phyloP scores from a whole-genome alignment of 2,113 vertebrate species.

The Dolichallabes microphthalmus region DNA sequence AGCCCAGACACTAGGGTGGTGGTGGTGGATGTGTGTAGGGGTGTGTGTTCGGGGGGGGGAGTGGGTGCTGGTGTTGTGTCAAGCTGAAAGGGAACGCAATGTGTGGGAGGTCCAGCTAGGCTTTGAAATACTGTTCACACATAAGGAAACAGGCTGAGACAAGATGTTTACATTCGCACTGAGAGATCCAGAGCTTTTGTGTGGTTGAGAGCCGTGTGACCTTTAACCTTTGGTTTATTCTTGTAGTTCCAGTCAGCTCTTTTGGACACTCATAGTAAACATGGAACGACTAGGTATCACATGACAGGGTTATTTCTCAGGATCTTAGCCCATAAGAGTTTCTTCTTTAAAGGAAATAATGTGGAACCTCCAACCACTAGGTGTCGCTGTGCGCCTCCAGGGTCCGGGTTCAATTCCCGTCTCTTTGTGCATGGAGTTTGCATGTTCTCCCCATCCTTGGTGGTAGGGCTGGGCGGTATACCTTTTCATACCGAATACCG shows the following conservation, averaged over 20 bases:
- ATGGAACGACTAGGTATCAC: not conserved
- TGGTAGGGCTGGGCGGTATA: too few species aligned
- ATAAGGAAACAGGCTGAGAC: constrained; percentile 24
- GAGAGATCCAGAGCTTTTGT: constrained; percentile 36
- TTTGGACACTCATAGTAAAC: not conserved
- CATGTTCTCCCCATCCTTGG: too few species aligned
- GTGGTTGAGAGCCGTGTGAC: constrained; percentile 16
- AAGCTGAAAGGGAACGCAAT: not conserved
- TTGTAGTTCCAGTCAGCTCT: not conserved
- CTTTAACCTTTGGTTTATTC: constrained; percentile 34
- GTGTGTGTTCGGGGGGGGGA: not conserved
- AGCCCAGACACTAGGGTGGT: constrained; percentile 22
- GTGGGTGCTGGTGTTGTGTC: not conserved
- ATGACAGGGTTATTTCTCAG: not conserved
- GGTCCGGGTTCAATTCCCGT: too few species aligned
- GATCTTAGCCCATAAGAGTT: too few species aligned
- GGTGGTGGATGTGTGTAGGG: not conserved
- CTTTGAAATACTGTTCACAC: constrained; percentile 30
- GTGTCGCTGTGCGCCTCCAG: too few species aligned
- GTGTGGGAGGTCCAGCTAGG: constrained; percentile 6
- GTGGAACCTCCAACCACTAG: too few species aligned
- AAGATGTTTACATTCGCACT: constrained; percentile 40
- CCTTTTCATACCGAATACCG: too few species aligned
- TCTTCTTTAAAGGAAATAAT: too few species aligned
- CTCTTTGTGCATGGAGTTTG: too few species aligned